These are phyloP conservation scores for Trochalopteron elliotii DNA, from an alignment of 2,113 vertebrate genomes.

Conservation along the genomic window DNA sequence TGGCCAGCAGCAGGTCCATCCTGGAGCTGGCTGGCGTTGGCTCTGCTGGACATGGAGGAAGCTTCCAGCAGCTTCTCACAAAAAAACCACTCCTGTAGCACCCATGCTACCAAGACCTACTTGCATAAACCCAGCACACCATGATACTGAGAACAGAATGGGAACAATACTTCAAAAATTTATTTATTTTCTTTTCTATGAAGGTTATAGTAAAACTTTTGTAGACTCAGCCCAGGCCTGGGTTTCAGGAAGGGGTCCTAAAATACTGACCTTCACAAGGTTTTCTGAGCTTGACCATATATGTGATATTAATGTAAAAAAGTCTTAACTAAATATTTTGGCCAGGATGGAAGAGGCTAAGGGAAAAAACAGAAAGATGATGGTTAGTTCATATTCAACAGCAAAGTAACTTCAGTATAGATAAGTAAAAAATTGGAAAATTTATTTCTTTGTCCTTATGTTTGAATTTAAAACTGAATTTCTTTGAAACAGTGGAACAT, in stretches of 20 bases:
- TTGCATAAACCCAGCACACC: background rate
- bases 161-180: background rate
- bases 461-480: background rate
- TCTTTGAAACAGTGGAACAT: background rate
- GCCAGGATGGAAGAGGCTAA: background rate
- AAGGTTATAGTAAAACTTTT: background rate
- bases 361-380: background rate
- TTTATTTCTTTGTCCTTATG: background rate
- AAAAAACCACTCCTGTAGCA: background rate
- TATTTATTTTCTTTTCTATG: background rate
- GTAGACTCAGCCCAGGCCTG: background rate
- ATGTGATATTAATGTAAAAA: background rate
- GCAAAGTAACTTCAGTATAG: background rate
- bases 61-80: background rate
- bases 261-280: background rate
- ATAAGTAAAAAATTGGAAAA: background rate
- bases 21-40: background rate
- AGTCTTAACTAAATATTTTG: background rate
- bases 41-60: background rate
- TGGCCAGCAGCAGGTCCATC: background rate
- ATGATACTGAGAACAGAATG: background rate
- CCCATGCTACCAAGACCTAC: background rate
- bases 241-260: background rate
- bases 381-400: background rate
- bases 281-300: background rate